phyloP scores from a whole-genome alignment of 2,113 vertebrate species.

The Neoarius graeffei region DNA sequence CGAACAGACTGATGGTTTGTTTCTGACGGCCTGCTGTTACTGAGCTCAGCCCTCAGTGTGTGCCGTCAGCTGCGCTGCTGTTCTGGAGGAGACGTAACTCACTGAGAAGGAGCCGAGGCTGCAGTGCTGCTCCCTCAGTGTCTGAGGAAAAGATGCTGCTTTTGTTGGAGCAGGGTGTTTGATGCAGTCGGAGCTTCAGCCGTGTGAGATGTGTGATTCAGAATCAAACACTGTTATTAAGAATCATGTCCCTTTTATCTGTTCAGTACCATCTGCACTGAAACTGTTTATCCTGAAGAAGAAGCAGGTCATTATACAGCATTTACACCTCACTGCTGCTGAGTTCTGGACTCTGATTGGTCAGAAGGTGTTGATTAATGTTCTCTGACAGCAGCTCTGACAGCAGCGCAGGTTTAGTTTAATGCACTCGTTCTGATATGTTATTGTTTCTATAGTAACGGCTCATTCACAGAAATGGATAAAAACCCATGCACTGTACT shows the following conservation, averaged over 20 bases:
- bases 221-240: neutral
- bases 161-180: neutral
- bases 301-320: neutral
- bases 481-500: too few relatives aligned
- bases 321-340: neutral
- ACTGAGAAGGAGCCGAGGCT: neutral
- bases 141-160: neutral
- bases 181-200: neutral
- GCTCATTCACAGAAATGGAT: neutral
- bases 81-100: neutral
- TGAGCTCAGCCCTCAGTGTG: neutral
- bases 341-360: neutral
- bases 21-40: neutral
- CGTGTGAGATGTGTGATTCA: neutral
- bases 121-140: constrained; percentile 31
- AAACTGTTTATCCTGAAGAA: neutral
- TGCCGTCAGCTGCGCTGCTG: neutral
- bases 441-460: neutral
- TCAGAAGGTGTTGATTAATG: neutral
- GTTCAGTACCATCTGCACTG: neutral
- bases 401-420: neutral
- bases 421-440: neutral
- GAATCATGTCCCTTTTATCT: neutral
- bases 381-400: neutral
- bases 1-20: neutral